Conservation (phyloP, 2,888 invertebrate species). For the Myopa tessellatipennis region DNA sequence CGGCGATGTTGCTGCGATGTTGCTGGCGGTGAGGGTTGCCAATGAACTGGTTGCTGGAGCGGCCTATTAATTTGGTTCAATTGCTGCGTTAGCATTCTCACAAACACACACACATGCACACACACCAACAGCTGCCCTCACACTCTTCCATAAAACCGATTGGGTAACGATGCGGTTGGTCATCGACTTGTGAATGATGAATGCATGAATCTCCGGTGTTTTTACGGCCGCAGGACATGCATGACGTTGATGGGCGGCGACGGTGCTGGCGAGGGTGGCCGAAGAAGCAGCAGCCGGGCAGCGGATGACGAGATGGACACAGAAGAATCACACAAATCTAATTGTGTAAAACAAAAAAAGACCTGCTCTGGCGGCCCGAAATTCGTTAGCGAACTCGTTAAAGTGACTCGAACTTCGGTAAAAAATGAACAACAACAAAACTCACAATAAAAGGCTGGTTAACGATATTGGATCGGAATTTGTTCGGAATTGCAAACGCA, state of each 20-base stretch:
- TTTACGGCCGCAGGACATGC: background rate
- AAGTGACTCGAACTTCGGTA: background rate
- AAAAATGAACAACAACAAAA: background rate
- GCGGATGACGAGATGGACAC: background rate
- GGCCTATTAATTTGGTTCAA: conserved; percentile 27
- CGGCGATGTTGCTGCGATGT: background rate
- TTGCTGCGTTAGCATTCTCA: conserved; percentile 15
- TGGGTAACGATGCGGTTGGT: conserved; percentile 14
- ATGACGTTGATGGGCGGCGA: background rate
- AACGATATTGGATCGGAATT: no score
- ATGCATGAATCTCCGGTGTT: conserved; percentile 2
- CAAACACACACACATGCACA: background rate
- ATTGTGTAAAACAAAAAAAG: background rate
- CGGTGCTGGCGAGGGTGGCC: background rate
- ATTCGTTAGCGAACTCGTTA: conserved; percentile 16
- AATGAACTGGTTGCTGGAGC: background rate
- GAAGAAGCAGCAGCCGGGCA: background rate
- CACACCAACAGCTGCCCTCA: background rate
- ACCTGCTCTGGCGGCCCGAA: background rate
- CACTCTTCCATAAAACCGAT: background rate
- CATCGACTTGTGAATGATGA: conserved; percentile 15
- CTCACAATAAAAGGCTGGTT: no score
- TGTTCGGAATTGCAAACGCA: no score
- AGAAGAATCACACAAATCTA: background rate
- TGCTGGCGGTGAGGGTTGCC: background rate